Percentiles rank a stretch among this genome's conserved stretches.
Conservation (phyloP, 2,113 vertebrate species). For the Pelusios castaneus region DNA sequence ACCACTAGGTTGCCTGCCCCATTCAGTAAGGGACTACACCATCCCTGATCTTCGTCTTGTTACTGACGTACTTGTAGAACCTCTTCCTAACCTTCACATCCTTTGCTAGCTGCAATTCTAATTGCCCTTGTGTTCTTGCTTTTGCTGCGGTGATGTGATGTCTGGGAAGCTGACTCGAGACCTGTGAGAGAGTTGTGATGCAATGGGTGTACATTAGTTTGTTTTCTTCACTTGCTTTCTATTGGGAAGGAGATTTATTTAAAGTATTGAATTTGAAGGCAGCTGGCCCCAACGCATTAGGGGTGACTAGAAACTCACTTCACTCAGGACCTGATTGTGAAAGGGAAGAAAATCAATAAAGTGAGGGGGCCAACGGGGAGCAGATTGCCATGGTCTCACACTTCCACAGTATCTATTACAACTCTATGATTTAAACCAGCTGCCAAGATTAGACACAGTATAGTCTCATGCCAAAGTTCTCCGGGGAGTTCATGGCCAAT, state of each 20-base stretch:
- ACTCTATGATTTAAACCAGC: neutral
- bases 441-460: neutral
- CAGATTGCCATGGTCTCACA: neutral
- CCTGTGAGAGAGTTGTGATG: neutral
- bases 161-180: neutral
- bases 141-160: neutral
- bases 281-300: neutral
- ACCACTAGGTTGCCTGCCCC: too few relatives aligned
- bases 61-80: too few relatives aligned
- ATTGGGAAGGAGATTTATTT: neutral
- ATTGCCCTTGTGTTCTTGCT: neutral
- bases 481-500: neutral
- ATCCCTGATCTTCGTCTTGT: too few relatives aligned
- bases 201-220: neutral
- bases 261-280: neutral
- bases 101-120: too few relatives aligned
- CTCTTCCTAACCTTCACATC: too few relatives aligned
- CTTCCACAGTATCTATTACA: neutral
- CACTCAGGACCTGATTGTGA: neutral
- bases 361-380: neutral
- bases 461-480: neutral
- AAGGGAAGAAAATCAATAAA: neutral
- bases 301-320: neutral
- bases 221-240: neutral
- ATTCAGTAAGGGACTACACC: too few relatives aligned